A percentile compares a stretch with the other conserved stretches of the same genome.
Evolutionary conservation across 1,140 invertebrate species (phyloP).

Genomic region (Aporrectodea caliginosa): DNA sequence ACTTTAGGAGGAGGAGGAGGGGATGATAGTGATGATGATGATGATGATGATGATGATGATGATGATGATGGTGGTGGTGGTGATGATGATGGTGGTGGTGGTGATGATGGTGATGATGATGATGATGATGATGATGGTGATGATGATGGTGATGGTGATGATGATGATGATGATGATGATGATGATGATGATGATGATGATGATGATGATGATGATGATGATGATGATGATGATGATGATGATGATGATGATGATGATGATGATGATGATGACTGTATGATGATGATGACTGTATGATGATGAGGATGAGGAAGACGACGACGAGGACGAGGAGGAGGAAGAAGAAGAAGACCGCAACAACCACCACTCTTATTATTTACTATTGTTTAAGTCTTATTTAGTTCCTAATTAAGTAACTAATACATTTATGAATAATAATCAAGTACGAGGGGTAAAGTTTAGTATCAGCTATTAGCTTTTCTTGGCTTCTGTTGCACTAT

Average conservation of each 20-base stretch:
- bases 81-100: neutral
- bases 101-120: slow-evolving; percentile 14
- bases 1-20: neutral
- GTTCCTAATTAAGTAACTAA: no score
- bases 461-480: no score
- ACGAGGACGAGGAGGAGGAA: slow-evolving; percentile 1
- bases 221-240: slow-evolving; percentile 26
- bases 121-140: slow-evolving; percentile 21
- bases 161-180: slow-evolving; percentile 19
- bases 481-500: no score
- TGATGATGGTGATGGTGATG: slow-evolving; percentile 24
- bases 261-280: no score
- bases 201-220: slow-evolving; percentile 15
- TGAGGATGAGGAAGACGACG: no score
- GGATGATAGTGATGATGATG: no score
- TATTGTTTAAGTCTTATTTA: no score
- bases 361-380: no score
- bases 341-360: no score
- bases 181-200: slow-evolving; percentile 12
- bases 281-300: no score
- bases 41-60: slow-evolving; percentile 17
- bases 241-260: slow-evolving; percentile 24
- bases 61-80: slow-evolving; percentile 13
- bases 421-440: no score
- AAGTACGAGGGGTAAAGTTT: no score